These are phyloP conservation scores for Mastacembelus armatus DNA, from an alignment of 2,797 vertebrate species.

Conservation along the genomic window DNA sequence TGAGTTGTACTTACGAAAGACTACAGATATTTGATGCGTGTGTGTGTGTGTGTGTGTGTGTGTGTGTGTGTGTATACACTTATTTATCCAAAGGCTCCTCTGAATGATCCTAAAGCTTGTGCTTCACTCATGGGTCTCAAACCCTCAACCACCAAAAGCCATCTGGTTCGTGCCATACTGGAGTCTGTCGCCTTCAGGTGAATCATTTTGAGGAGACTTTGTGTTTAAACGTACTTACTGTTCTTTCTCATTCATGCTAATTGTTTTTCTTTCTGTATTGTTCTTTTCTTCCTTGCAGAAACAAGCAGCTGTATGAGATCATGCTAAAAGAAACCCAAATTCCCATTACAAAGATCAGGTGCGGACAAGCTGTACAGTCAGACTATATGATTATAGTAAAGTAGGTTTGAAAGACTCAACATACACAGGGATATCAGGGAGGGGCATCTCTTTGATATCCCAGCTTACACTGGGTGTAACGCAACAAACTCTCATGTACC, in stretches of 20 bases:
- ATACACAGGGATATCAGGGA: not conserved
- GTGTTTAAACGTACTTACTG: not conserved
- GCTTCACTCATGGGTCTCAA: constrained; percentile 95
- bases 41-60: too few relatives aligned
- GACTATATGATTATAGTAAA: not conserved
- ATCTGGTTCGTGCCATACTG: constrained; percentile 94
- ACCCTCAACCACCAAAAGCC: constrained; percentile 90
- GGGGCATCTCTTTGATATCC: not conserved
- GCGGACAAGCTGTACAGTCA: constrained; percentile 28
- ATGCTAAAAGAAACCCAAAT: constrained; percentile 89
- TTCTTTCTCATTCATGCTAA: not conserved
- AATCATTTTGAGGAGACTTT: not conserved
- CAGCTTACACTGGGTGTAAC: constrained; percentile 13
- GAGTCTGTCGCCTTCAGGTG: constrained; percentile 96
- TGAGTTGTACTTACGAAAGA: not conserved
- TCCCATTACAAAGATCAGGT: constrained; percentile 91
- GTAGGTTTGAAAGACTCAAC: not conserved
- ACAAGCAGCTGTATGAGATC: constrained; percentile 92
- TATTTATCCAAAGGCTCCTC: constrained; percentile 83
- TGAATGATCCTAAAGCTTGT: constrained; percentile 91
- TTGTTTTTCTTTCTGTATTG: not conserved
- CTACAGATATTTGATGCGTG: not conserved
- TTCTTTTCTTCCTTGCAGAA: constrained; percentile 81
- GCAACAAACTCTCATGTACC: constrained; percentile 14
- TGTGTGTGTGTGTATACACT: constrained; percentile 5